Base-by-base conservation (phyloP, 53 echinoderm and acorn worm genomes). In the Zoroaster sp. region DNA sequence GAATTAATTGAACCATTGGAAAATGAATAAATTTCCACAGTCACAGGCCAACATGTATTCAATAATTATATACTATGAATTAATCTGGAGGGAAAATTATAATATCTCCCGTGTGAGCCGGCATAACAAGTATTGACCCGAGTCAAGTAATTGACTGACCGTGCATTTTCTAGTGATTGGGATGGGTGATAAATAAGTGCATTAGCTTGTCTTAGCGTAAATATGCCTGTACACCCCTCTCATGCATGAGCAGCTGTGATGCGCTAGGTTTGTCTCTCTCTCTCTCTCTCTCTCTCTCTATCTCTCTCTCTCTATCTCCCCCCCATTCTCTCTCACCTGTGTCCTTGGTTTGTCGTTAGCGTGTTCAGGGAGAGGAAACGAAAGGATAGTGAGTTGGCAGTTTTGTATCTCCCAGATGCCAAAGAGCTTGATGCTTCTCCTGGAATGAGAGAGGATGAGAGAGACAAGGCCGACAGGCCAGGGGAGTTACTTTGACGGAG, bases 121-220 rank as follows among this genome's bases (percentile, higher is more conserved):
- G 23, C 63, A 59, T 23, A 8, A n/a, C n/a, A n/a, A n/a, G 28
- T 59, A 28, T 28, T 10, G 45, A n/a, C n/a, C n/a, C n/a, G n/a
- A n/a, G n/a, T n/a, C n/a, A n/a, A 49, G 12, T 83, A 83, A 83
- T 83, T 83, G 83, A 3, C 34, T 66, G 18, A 44, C 46, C 66
- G 43, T 32, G 79, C 79, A 36, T 15, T 53, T 4, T 15, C 18
- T 25, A 28, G 0, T 13, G 17, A 35, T 20, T 4, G n/a, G 6
- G 23, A 40, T 0, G 17, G 83, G 68, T 42, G 83, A 30, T 21
- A 28, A 69, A 34, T 44, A 66, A 83, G 83, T 68, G 83, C 44
- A 83, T 83, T 33, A 68, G 14, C 83, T 83, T 68, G 25, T 7
- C 34, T 25, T 35, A 33, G 69, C 33, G 83, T 66, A 83, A 83